Conservation (phyloP, 2,113 vertebrate genomes). For the Psilopsiagon aymara region DNA sequence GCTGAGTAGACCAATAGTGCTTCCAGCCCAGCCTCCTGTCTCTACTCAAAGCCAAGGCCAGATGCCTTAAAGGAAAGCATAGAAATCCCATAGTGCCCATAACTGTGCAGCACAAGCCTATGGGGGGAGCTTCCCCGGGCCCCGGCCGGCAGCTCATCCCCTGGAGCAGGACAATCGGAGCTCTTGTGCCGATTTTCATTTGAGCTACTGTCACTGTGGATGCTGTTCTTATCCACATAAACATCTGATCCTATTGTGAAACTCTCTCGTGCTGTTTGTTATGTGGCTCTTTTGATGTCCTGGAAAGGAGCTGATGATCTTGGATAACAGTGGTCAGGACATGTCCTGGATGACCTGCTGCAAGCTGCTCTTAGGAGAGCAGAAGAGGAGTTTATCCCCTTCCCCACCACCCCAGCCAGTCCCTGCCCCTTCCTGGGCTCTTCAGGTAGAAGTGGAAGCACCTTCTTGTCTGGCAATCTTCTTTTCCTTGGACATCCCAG, state of each 20-base stretch:
- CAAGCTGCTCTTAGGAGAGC: background rate
- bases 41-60: background rate
- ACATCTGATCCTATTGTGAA: background rate
- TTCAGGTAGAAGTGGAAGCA: background rate
- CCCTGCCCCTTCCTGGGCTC: background rate
- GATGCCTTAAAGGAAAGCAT: constrained; percentile 59
- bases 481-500: background rate
- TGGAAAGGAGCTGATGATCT: background rate
- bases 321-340: background rate
- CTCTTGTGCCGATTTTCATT: background rate
- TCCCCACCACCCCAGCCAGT: background rate
- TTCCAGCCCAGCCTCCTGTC: constrained; percentile 11
- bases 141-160: constrained; percentile 29
- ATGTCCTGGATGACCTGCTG: background rate
- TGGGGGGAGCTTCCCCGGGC: constrained; percentile 15
- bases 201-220: background rate
- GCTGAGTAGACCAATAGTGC: constrained; percentile 12
- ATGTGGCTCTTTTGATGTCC: background rate
- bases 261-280: background rate
- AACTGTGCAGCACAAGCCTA: constrained; percentile 8
- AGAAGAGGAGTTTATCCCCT: background rate
- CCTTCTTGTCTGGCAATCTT: background rate
- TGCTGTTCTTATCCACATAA: background rate
- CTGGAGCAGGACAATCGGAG: constrained; percentile 30
- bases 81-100: constrained; percentile 46